Conservation (phyloP, 2,888 invertebrate species). For the Myopa testacea region DNA sequence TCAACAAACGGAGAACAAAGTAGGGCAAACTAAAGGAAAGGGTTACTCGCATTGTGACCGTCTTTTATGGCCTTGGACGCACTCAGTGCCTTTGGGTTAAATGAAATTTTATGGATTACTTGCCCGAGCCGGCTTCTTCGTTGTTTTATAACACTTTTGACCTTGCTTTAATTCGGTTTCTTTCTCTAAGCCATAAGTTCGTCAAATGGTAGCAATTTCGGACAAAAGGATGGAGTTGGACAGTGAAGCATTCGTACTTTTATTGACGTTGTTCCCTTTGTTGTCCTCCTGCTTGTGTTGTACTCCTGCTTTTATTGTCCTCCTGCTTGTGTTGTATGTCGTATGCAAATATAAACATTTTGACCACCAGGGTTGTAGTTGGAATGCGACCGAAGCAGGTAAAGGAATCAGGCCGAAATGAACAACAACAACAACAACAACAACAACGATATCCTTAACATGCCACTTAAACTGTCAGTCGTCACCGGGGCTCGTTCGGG, state of each 20-base stretch:
- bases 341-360: slow-evolving; percentile 8
- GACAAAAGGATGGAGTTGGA: slow-evolving; percentile 1
- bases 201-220: not conserved
- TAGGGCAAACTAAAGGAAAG: slow-evolving; percentile 15
- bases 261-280: not conserved
- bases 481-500: not conserved
- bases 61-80: slow-evolving; percentile 20
- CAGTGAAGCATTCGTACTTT: not conserved
- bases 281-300: not conserved
- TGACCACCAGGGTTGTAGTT: not conserved
- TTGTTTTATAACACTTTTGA: slow-evolving; percentile 13
- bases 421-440: not conserved
- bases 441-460: not conserved
- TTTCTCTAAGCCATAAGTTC: not conserved
- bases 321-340: not conserved
- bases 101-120: slow-evolving; percentile 19
- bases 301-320: not conserved
- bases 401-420: not conserved
- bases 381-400: not conserved
- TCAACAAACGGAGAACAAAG: not conserved
- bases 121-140: not conserved
- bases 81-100: not conserved
- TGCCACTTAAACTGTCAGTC: slow-evolving; percentile 1
- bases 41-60: slow-evolving; percentile 19
- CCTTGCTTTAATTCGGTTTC: slow-evolving; percentile 34